A percentile compares a stretch with the other conserved stretches of the same genome.
Evolutionary conservation across 2,113 vertebrate species (phyloP).

Genomic region (Zootoca vivipara): DNA sequence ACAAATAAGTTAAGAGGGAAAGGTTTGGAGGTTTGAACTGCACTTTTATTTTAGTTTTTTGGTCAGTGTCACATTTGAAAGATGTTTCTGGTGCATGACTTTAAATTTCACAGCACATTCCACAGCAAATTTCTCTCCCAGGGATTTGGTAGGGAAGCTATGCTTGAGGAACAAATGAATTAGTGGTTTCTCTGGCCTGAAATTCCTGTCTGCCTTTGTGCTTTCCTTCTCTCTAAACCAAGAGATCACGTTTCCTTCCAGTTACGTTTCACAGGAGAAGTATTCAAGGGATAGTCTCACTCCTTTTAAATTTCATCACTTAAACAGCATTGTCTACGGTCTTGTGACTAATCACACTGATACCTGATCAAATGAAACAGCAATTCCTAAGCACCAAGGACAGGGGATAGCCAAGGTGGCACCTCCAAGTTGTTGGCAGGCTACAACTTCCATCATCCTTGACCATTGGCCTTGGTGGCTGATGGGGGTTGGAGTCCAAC

Average conservation of each 20-base stretch:
- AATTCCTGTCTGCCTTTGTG: background rate
- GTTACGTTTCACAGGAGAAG: conserved; percentile 3
- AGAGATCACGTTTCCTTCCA: background rate
- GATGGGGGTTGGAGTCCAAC: no score
- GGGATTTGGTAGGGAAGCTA: conserved; percentile 42
- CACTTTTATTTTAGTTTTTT: background rate
- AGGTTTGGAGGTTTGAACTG: accelerated
- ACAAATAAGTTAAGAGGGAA: background rate
- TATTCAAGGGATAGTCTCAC: accelerated
- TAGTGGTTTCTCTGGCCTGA: background rate
- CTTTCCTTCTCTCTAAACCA: accelerated
- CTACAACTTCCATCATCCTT: no score
- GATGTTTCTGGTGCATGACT: background rate
- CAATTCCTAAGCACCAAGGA: background rate
- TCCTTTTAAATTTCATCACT: background rate
- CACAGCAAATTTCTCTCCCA: background rate
- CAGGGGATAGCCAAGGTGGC: background rate
- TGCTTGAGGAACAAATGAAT: background rate
- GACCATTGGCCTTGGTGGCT: no score
- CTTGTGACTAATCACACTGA: background rate
- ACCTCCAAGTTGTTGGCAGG: no score
- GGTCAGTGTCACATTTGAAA: accelerated
- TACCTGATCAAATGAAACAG: background rate
- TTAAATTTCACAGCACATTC: background rate
- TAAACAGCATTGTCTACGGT: background rate